Percentiles rank a stretch among this genome's conserved stretches.
Conservation (phyloP, 1,140 invertebrate genomes). For the Babylonia areolata region DNA sequence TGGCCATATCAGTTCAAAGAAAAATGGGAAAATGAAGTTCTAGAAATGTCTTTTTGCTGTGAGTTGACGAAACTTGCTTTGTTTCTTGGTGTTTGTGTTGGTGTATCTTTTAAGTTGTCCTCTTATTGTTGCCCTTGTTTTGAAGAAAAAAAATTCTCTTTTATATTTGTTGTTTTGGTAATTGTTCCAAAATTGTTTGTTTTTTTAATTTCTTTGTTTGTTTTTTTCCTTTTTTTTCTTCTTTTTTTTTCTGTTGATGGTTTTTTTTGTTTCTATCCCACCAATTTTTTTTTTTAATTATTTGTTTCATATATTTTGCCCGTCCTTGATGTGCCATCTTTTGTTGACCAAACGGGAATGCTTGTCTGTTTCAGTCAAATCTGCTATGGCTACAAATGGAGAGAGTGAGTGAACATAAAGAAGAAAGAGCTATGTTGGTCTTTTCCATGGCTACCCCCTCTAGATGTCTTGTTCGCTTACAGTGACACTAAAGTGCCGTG, state of each 20-base stretch:
- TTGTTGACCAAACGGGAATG: slow-evolving; percentile 12
- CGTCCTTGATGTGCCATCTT: background rate
- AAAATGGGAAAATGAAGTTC: too few species aligned
- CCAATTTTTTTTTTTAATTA: background rate
- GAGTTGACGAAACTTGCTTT: too few species aligned
- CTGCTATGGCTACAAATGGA: slow-evolving; percentile 65
- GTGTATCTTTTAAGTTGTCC: too few species aligned
- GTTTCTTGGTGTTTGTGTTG: too few species aligned
- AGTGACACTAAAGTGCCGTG: background rate
- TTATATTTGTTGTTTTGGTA: too few species aligned
- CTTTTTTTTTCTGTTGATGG: background rate
- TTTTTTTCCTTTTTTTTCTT: background rate
- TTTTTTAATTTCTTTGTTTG: background rate
- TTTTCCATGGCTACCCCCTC: background rate
- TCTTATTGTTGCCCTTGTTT: too few species aligned
- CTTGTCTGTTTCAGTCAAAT: slow-evolving; percentile 59
- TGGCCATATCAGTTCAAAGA: too few species aligned
- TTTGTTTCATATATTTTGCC: background rate
- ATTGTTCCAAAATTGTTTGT: background rate
- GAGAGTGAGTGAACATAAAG: slow-evolving; percentile 55
- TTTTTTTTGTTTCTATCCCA: background rate
- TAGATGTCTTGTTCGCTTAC: background rate
- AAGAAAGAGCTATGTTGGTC: background rate
- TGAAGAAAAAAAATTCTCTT: too few species aligned
- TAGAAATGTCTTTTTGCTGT: too few species aligned